Percentiles rank a stretch among this genome's conserved stretches.
Conservation (phyloP, 2,888 invertebrate species). For the Melanostoma mellinum region DNA sequence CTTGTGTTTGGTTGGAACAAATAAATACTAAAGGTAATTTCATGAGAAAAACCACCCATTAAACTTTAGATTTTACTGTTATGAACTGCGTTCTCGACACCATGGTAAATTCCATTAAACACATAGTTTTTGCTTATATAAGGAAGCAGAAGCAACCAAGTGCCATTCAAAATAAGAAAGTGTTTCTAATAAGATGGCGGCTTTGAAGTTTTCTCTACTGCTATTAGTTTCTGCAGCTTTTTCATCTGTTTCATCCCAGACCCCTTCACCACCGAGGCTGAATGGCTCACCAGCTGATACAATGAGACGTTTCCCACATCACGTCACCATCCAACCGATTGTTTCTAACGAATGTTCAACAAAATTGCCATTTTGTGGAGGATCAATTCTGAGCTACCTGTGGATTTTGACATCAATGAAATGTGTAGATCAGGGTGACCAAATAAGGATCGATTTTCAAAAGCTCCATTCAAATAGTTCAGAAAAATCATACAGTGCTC, state of each 20-base stretch:
- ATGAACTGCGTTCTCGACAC: too few relatives aligned
- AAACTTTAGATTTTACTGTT: too few relatives aligned
- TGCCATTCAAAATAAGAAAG: too few relatives aligned
- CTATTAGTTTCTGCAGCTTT: not conserved
- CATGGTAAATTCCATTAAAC: too few relatives aligned
- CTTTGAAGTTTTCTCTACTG: not conserved
- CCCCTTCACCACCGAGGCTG: not conserved
- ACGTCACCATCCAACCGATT: slow-evolving; percentile 43
- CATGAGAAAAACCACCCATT: too few relatives aligned
- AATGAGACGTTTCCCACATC: slow-evolving; percentile 56
- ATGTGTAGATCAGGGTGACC: slow-evolving; percentile 26
- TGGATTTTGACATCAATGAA: slow-evolving; percentile 53
- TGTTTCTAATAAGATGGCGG: not conserved
- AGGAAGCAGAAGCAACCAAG: too few relatives aligned
- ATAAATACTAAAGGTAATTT: too few relatives aligned
- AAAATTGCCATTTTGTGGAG: slow-evolving; percentile 6
- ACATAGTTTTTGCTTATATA: too few relatives aligned
- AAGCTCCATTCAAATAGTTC: not conserved
- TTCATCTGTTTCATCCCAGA: not conserved
- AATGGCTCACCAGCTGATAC: slow-evolving; percentile 51
- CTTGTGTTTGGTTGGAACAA: too few relatives aligned
- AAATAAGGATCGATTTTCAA: slow-evolving; percentile 17
- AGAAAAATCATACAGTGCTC: slow-evolving; percentile 19
- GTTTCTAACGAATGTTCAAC: too few relatives aligned
- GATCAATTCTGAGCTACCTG: slow-evolving; percentile 46